Conservation (phyloP, 2,113 vertebrate species). For the Hylia prasina region DNA sequence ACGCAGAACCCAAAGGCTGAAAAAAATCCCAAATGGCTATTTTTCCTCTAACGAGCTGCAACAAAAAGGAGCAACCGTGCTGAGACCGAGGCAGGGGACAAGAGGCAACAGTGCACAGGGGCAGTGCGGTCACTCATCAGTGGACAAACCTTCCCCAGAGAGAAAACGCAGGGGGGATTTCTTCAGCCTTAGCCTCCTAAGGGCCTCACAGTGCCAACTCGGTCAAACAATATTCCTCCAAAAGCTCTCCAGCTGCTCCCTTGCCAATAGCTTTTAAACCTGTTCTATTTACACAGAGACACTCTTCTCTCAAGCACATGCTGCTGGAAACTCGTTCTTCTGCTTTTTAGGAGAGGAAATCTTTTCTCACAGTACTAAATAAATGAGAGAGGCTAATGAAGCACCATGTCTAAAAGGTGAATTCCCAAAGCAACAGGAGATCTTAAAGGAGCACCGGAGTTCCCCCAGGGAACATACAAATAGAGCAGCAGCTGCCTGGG, state of each 20-base stretch:
- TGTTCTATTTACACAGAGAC: conserved; percentile 33
- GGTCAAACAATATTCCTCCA: neutral
- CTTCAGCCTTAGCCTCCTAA: neutral
- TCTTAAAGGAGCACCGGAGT: conserved; percentile 23
- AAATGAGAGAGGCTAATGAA: conserved; percentile 50
- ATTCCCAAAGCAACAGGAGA: conserved; percentile 61
- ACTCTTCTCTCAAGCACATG: conserved; percentile 6
- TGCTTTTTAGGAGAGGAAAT: conserved; percentile 49
- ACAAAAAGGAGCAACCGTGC: conserved; percentile 17
- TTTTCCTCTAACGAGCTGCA: conserved; percentile 3
- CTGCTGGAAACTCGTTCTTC: conserved; percentile 40
- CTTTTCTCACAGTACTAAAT: conserved; percentile 57
- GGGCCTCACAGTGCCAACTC: neutral
- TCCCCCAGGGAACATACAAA: conserved; percentile 35
- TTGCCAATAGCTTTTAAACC: conserved; percentile 45
- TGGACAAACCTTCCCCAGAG: neutral
- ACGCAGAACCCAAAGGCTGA: conserved; percentile 44
- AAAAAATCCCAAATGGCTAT: conserved; percentile 13
- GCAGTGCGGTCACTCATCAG: neutral
- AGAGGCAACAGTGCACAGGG: neutral
- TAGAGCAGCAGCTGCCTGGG: conserved; percentile 31
- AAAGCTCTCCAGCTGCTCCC: conserved; percentile 19
- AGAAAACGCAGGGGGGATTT: neutral
- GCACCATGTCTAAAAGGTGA: conserved; percentile 55
- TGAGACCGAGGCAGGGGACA: neutral